A percentile compares a stretch with the other conserved stretches of the same genome.
Evolutionary conservation across 2,888 invertebrate species (phyloP).

Genomic region (Gerris lacustris): DNA sequence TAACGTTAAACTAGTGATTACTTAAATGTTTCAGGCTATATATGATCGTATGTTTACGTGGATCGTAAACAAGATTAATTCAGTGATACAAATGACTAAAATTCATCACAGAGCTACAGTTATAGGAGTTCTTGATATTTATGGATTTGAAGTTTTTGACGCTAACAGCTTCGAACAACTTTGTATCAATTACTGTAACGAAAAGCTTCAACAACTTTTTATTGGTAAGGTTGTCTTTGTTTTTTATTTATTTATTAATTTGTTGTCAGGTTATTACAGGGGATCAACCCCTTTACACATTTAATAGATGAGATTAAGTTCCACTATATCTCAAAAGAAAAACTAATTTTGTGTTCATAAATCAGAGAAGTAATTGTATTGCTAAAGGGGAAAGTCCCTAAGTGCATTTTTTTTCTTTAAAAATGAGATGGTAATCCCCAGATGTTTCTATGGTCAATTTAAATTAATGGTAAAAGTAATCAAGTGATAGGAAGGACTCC

Average conservation of each 20-base stretch:
- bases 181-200: slow-evolving; percentile 98
- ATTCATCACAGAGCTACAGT: slow-evolving; percentile 46
- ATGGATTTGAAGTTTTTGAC: slow-evolving; percentile 97
- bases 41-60: slow-evolving; percentile 90
- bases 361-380: too few species aligned
- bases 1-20: too few species aligned
- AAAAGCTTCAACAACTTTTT: slow-evolving; percentile 93
- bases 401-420: too few species aligned
- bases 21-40: slow-evolving; percentile 50
- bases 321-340: too few species aligned
- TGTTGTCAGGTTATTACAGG: background rate
- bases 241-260: background rate
- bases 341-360: too few species aligned
- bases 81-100: slow-evolving; percentile 59
- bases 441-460: too few species aligned
- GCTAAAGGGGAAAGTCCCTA: too few species aligned
- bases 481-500: too few species aligned
- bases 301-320: background rate
- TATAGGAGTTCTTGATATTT: slow-evolving; percentile 94
- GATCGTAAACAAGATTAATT: slow-evolving; percentile 86
- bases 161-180: slow-evolving; percentile 96
- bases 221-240: slow-evolving; percentile 50
- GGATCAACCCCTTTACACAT: background rate
- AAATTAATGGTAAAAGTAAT: too few species aligned
- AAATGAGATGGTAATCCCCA: too few species aligned